phyloP scores from a whole-genome alignment of 2,113 vertebrate species.

The Ptyas mucosa region DNA sequence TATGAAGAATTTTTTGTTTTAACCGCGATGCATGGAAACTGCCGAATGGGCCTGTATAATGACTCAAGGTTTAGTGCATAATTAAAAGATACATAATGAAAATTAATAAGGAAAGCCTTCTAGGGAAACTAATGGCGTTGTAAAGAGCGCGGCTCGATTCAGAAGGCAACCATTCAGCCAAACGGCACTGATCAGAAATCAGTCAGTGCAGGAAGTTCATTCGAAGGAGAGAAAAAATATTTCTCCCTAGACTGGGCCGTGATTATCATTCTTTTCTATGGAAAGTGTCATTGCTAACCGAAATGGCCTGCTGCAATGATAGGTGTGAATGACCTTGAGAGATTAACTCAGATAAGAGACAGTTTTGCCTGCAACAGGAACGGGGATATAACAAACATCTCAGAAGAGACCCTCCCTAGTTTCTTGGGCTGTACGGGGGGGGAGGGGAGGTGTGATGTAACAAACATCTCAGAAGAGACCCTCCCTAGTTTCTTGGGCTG shows the following conservation, averaged over 20 bases:
- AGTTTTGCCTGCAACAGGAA: background rate
- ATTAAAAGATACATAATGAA: conserved; percentile 52
- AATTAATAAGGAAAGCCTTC: conserved; percentile 52
- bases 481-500: no score
- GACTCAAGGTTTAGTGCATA: conserved; percentile 30
- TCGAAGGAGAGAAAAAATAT: conserved; percentile 14
- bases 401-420: no score
- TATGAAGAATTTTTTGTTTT: background rate
- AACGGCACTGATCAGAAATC: conserved; percentile 20
- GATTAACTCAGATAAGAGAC: background rate
- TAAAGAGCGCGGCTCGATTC: conserved; percentile 42
- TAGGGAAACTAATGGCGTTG: conserved; percentile 38
- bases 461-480: no score
- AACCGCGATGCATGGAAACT: conserved; percentile 20
- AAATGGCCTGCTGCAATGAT: background rate
- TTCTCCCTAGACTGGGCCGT: conserved; percentile 2
- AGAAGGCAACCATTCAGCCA: conserved; percentile 37
- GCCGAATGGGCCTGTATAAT: conserved; percentile 46
- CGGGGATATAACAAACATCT: no score
- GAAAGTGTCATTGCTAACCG: background rate
- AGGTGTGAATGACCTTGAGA: background rate
- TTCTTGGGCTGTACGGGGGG: no score
- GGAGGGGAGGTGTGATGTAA: no score
- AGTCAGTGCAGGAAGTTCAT: background rate
- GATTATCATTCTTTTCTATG: background rate